Percentiles rank a stretch among this genome's conserved stretches.
Evolutionary conservation across 2,113 vertebrate species (phyloP).

Genomic region (Oreochromis spilurus): DNA sequence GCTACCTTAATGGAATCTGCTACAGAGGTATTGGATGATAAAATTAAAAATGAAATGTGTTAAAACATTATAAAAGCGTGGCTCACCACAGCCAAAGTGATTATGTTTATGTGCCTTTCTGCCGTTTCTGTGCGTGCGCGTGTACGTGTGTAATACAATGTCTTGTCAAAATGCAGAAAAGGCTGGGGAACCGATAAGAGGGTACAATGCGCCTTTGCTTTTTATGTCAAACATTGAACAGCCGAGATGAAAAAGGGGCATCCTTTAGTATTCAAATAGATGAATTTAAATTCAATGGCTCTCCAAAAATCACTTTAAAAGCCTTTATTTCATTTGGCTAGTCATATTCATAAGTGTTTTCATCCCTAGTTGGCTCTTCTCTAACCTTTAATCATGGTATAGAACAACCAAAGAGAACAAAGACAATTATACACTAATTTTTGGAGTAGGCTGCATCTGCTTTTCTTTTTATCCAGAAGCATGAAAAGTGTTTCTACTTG

Average conservation of each 20-base stretch:
- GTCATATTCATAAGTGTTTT: not conserved
- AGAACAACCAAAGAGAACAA: not conserved
- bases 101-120: not conserved
- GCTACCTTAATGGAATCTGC: slow-evolving; percentile 9
- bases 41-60: slow-evolving; percentile 13
- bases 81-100: not conserved
- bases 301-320: not conserved
- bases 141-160: not conserved
- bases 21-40: slow-evolving; percentile 9
- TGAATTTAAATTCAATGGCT: not conserved
- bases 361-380: not conserved
- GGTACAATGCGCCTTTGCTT: not conserved
- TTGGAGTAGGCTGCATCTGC: not conserved
- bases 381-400: not conserved
- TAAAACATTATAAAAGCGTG: not conserved
- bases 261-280: not conserved
- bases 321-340: not conserved
- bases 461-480: not conserved
- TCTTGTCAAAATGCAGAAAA: not conserved
- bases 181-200: not conserved
- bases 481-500: not conserved
- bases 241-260: not conserved
- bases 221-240: not conserved
- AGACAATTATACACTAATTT: not conserved
- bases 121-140: not conserved